Conservation (phyloP, 2,888 invertebrate species). For the Priocnemis perturbator region DNA sequence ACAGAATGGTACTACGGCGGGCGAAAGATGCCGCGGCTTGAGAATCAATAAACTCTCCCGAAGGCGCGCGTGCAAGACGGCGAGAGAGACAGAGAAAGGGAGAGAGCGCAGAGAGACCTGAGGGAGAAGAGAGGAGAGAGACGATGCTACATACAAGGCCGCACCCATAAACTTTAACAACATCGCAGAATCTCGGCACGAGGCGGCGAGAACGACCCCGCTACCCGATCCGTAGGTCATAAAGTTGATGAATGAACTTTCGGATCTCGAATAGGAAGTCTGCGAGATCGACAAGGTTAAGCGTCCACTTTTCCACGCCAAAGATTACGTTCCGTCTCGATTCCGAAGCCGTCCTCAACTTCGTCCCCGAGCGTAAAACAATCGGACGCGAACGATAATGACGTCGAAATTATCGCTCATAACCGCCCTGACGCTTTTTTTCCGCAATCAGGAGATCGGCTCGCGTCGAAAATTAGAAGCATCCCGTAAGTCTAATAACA, state of each 20-base stretch:
- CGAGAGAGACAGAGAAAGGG: slow-evolving; percentile 13
- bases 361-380: no score
- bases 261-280: slow-evolving; percentile 46
- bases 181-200: slow-evolving; percentile 67
- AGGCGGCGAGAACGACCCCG: slow-evolving; percentile 43
- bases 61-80: slow-evolving; percentile 51
- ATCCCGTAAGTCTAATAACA: slow-evolving; percentile 1
- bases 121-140: slow-evolving; percentile 40
- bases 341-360: no score
- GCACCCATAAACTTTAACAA: slow-evolving; percentile 74
- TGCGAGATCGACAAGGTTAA: slow-evolving; percentile 10
- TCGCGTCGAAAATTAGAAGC: background rate
- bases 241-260: slow-evolving; percentile 67
- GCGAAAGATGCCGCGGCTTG: slow-evolving; percentile 69
- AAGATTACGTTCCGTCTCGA: no score
- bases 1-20: slow-evolving; percentile 53
- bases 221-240: slow-evolving; percentile 57
- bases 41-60: slow-evolving; percentile 72
- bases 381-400: no score
- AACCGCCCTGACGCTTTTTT: no score
- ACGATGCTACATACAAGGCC: slow-evolving; percentile 66
- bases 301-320: slow-evolving; percentile 1
- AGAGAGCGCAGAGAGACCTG: slow-evolving; percentile 40
- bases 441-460: no score
- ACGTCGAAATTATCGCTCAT: no score